phyloP scores from a whole-genome alignment of 2,113 vertebrate genomes.

The Lamprologus tigripictilis region DNA sequence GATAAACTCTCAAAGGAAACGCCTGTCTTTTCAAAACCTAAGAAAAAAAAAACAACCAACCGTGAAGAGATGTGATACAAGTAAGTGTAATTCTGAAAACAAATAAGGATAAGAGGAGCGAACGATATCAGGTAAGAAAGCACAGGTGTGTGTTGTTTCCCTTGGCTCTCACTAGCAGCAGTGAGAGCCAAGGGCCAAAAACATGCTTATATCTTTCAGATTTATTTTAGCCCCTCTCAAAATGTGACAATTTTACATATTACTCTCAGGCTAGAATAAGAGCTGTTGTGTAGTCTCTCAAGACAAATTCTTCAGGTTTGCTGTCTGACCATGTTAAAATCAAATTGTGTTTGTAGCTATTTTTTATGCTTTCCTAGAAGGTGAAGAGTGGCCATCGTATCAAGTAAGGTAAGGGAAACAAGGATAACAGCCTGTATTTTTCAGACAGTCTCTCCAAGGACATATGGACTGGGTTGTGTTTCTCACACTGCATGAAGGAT shows the following conservation, averaged over 20 bases:
- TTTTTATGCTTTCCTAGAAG: background rate
- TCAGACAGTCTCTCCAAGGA: background rate
- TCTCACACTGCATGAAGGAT: background rate
- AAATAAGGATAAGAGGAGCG: background rate
- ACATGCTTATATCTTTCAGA: background rate
- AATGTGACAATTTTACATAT: background rate
- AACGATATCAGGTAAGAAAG: background rate
- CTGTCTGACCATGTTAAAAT: background rate
- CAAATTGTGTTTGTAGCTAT: background rate
- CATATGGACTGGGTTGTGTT: background rate
- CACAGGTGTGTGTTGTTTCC: background rate
- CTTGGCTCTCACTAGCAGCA: background rate
- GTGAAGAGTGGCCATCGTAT: background rate
- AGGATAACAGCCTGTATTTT: background rate
- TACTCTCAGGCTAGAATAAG: background rate
- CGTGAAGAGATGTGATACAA: background rate
- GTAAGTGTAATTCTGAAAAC: background rate
- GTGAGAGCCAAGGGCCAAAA: background rate
- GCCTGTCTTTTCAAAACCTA: background rate
- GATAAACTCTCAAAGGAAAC: background rate
- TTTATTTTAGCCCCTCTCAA: background rate
- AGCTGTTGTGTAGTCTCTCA: background rate
- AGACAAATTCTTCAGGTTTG: background rate
- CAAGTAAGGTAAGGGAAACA: background rate
- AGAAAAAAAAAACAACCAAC: background rate